Evolutionary conservation across 1,140 invertebrate species (phyloP), one percentile per base, ranked within the genome.

Genomic region (Caenorhabditis latens): DNA sequence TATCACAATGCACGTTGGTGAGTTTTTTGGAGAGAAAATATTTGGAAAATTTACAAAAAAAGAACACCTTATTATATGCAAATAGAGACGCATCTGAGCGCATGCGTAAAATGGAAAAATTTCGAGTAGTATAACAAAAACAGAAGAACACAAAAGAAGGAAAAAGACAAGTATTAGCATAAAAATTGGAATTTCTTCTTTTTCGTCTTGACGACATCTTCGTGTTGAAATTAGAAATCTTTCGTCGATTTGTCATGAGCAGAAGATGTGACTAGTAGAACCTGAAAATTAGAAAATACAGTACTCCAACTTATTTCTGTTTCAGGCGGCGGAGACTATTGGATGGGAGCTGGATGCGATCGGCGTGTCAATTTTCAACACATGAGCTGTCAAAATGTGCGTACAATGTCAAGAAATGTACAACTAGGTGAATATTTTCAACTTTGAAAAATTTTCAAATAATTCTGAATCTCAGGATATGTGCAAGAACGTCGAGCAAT

Each of bases 1-100:
- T 2, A 88, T 89, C 55, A 89, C 86, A 50, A 89, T 89, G 88
- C 88, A 89, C 53, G 61, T 89, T 43, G 88, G 88, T 88, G 48
- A 53, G 67, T 65, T 42, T 82, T 79, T 48, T 79, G 61, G 14
- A 71, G 2, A 40, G 13, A 71, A 40, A 53, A 4, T 8, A 83
- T 57, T 75, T 2, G 8, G 19, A 7, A 42, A 32, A 50, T 4
- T 8, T 46, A 7, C 9, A 48, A 79, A 50, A 50, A n/a, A 71
- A 71, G 14, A 79, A 79, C 71, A 50, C 71, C 43, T 79, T 79
- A 79, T 79, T 79, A 79, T 9, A 79, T 79, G 71, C 46, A 79
- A 50, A 79, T 79, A 50, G 50, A 50, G n/a, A 13, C 46, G 9
- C 46, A 48, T 79, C 24, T 53, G n/a, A 50, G 46, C 43, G 24